Conservation (phyloP, 2,888 invertebrate genomes). For the Aphidoletes aphidimyza region DNA sequence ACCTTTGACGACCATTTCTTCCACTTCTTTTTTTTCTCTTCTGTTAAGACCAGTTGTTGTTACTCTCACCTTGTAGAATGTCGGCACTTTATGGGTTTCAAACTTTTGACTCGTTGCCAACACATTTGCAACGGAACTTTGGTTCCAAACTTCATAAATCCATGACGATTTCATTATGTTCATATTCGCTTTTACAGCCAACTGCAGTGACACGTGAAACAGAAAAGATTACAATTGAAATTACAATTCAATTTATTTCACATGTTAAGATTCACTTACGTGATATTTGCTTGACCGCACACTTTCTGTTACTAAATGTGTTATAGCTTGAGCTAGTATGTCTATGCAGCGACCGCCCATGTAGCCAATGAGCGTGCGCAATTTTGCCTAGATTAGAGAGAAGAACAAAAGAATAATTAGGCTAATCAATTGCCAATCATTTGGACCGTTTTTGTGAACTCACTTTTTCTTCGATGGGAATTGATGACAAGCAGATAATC, state of each 20-base stretch:
- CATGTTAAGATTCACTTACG: constrained; percentile 61
- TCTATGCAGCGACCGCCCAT: constrained; percentile 81
- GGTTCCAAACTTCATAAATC: background rate
- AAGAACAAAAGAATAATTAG: no score
- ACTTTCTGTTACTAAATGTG: constrained; percentile 83
- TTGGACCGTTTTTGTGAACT: no score
- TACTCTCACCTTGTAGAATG: background rate
- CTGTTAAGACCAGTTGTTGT: background rate
- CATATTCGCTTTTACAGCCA: background rate
- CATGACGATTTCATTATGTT: constrained; percentile 5
- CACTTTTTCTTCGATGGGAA: constrained; percentile 66
- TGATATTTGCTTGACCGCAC: constrained; percentile 82
- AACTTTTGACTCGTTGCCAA: background rate
- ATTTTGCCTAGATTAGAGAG: constrained; percentile 70
- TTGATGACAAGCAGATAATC: constrained; percentile 74
- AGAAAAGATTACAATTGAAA: no score
- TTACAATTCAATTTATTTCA: no score
- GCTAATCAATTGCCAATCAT: no score
- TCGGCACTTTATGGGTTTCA: background rate
- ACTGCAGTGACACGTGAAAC: background rate
- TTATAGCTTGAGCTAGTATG: constrained; percentile 74
- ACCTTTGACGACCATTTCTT: background rate
- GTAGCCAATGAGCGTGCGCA: constrained; percentile 74
- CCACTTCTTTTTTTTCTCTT: constrained; percentile 4
- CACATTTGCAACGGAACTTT: background rate